Base-by-base conservation (phyloP, 2,797 vertebrate species). In the Selene dorsalis region DNA sequence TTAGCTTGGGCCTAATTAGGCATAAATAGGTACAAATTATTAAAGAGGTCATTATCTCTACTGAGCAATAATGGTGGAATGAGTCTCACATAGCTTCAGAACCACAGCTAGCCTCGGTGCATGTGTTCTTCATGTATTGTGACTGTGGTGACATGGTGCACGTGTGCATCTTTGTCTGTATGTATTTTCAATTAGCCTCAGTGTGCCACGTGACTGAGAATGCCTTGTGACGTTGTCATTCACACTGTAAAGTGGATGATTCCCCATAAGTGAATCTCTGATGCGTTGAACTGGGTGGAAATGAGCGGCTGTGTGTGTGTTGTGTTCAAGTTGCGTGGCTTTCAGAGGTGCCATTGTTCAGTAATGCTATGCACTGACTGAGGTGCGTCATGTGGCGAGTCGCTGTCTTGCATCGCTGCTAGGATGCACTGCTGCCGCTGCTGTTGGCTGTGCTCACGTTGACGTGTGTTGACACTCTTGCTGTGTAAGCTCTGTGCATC, bases 381-480 rank as follows among this genome's bases (percentile, higher is more conserved):
- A 89, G 83, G 86, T 91, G 91, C 88, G 86, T 91, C 86, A 89
- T 86, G 87, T 83, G 75, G 70, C 13, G 65, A 81, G 81, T 75
- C 88, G 89, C 73, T 87, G 87, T 81, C 83, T 82, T 84, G 85
- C 80, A 84, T 61, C 13, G 76, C 83, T 77, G 83, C 84, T 63
- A 65, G 82, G 82, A 88, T 88, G 87, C 79, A 67, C 71, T 52
- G 69, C 79, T 68, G 73, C 62, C 65, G 62, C 69, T 47, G 70
- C 73, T 62, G 65, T 4, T 69, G 80, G 59, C 67, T 69, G 76
- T 73, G 84, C 84, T 89, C 81, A 88, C 83, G 88, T 87, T 91
- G 89, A 92, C 80, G 75, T 75, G 84, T 83, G 87, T 86, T 91
- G 91, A 90, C 91, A 91, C 83, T 79, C 88, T 87, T 87, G 92